These are phyloP conservation scores for Cynopterus brachyotis DNA, from an alignment of 2,113 vertebrate genomes.

Conservation along the genomic window DNA sequence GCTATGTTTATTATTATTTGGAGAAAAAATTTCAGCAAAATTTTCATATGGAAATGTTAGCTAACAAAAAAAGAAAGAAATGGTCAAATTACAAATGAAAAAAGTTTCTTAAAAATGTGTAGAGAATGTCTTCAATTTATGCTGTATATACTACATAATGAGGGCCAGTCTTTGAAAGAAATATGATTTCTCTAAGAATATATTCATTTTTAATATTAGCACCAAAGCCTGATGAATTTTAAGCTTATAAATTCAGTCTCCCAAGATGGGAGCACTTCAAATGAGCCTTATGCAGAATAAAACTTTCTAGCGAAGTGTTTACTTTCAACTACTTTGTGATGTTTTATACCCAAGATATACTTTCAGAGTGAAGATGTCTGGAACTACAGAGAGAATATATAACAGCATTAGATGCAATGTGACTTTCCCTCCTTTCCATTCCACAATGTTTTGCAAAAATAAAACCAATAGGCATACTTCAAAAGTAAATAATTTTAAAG, in stretches of 20 bases:
- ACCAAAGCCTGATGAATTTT: constrained; percentile 46
- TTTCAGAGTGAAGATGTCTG: constrained; percentile 74
- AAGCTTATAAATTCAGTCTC: constrained; percentile 20
- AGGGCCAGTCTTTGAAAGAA: constrained; percentile 45
- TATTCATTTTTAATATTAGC: constrained; percentile 54
- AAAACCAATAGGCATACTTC: not conserved
- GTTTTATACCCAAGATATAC: constrained; percentile 13
- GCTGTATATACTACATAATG: constrained; percentile 51
- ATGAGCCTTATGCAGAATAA: constrained; percentile 62
- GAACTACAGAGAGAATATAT: constrained; percentile 59
- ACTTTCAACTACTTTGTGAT: constrained; percentile 55
- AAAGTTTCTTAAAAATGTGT: constrained; percentile 1
- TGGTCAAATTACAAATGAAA: not conserved
- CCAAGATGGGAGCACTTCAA: constrained; percentile 53
- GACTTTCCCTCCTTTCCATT: constrained; percentile 63
- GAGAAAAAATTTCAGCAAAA: not conserved
- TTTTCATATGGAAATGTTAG: not conserved
- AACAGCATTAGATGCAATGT: constrained; percentile 50
- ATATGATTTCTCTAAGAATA: constrained; percentile 68
- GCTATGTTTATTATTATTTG: not conserved
- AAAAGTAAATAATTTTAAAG: constrained; percentile 8
- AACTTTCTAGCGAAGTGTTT: constrained; percentile 64
- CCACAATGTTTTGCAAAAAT: constrained; percentile 52
- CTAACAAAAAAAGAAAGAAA: not conserved
- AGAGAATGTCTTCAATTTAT: constrained; percentile 56